Percentiles rank a stretch among this genome's conserved stretches.
These are phyloP conservation scores for Bufo gargarizans DNA, from an alignment of 2,113 vertebrate species.

Conservation along the genomic window DNA sequence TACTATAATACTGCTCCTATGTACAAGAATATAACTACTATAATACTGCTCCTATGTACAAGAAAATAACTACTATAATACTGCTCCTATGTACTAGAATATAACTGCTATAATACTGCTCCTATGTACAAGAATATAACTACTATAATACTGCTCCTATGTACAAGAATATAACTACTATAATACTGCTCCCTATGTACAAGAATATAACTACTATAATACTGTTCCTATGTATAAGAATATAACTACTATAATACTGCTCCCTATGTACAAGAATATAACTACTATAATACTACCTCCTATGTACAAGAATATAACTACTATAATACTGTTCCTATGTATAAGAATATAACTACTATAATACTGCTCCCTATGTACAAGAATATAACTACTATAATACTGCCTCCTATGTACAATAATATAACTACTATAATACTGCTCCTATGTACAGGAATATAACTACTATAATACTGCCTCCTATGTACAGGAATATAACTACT, in stretches of 20 bases:
- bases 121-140: background rate
- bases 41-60: too few species aligned
- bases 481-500: background rate
- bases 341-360: background rate
- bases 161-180: background rate
- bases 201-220: background rate
- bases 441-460: background rate
- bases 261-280: background rate
- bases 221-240: background rate
- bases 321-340: background rate
- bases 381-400: constrained; percentile 4
- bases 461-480: background rate
- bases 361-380: background rate
- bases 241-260: background rate
- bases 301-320: background rate
- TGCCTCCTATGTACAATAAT: background rate
- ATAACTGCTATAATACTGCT: too few species aligned
- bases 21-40: too few species aligned
- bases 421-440: background rate
- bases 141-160: background rate
- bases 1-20: too few species aligned
- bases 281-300: background rate
- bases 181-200: background rate
- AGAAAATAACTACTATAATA: too few species aligned
- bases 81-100: too few species aligned